Evolutionary conservation across 2,113 vertebrate species (phyloP).

Genomic region (Abramis brama): DNA sequence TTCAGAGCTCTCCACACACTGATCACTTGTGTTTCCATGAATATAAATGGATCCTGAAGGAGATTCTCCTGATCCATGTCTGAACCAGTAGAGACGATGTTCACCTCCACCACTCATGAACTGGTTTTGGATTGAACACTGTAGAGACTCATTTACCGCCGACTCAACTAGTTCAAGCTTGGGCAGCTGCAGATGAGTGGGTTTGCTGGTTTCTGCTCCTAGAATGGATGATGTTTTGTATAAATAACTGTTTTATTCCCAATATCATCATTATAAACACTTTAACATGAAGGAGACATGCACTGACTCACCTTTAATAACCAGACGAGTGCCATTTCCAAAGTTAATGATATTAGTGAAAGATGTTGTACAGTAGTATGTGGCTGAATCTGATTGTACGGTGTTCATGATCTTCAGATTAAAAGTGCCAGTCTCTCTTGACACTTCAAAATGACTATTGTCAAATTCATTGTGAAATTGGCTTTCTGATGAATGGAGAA

Average conservation of each 20-base stretch:
- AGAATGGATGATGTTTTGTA: neutral
- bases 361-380: neutral
- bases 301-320: conserved; percentile 11
- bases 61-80: conserved; percentile 45
- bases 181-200: neutral
- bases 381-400: neutral
- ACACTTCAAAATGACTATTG: neutral
- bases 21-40: conserved; percentile 26
- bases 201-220: neutral
- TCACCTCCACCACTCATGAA: neutral
- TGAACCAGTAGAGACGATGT: conserved; percentile 55
- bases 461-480: neutral
- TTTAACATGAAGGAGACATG: neutral
- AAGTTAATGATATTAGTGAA: neutral
- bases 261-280: neutral
- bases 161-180: neutral
- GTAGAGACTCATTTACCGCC: conserved; percentile 44
- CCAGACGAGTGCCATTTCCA: neutral
- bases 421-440: neutral
- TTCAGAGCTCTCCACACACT: conserved; percentile 42
- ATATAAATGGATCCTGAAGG: conserved; percentile 50
- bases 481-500: neutral
- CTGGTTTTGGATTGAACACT: conserved; percentile 45
- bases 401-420: neutral
- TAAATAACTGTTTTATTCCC: neutral